phyloP scores from a whole-genome alignment of 2,888 invertebrate genomes.

The Orchestes rusci region DNA sequence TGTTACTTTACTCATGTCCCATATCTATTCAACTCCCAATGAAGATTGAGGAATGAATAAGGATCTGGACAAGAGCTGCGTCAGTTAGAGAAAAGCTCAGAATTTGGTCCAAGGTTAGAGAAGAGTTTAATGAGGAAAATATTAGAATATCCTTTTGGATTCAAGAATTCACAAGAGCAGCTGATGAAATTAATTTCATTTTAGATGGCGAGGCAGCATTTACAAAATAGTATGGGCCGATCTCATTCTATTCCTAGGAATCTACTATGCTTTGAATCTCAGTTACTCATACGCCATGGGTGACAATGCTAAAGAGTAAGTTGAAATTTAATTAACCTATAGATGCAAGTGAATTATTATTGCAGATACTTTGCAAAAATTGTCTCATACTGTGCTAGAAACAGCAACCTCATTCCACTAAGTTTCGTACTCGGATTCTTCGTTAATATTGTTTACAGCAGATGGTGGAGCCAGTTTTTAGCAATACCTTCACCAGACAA shows the following conservation, averaged over 20 bases:
- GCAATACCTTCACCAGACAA: slow-evolving; percentile 80
- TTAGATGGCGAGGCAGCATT: slow-evolving; percentile 87
- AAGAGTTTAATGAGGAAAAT: no score
- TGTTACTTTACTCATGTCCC: no score
- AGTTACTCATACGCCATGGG: slow-evolving; percentile 66
- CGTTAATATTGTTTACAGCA: slow-evolving; percentile 82
- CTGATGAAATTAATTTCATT: no score
- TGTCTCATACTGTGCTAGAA: slow-evolving; percentile 74
- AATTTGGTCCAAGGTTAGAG: no score
- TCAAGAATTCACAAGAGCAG: no score
- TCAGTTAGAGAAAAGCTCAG: no score
- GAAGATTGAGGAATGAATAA: no score
- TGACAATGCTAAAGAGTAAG: slow-evolving; percentile 63
- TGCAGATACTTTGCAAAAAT: slow-evolving; percentile 76
- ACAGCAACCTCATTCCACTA: slow-evolving; percentile 80
- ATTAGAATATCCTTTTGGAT: no score
- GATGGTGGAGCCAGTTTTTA: slow-evolving; percentile 85
- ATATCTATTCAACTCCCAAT: no score
- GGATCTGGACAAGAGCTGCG: no score
- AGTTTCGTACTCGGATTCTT: slow-evolving; percentile 93
- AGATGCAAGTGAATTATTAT: no score
- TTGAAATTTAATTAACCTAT: no score
- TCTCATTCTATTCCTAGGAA: slow-evolving; percentile 64
- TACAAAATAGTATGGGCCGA: slow-evolving; percentile 92
- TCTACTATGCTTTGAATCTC: slow-evolving; percentile 72